phyloP scores from a whole-genome alignment of 2,113 vertebrate genomes.

The Struthio camelus region DNA sequence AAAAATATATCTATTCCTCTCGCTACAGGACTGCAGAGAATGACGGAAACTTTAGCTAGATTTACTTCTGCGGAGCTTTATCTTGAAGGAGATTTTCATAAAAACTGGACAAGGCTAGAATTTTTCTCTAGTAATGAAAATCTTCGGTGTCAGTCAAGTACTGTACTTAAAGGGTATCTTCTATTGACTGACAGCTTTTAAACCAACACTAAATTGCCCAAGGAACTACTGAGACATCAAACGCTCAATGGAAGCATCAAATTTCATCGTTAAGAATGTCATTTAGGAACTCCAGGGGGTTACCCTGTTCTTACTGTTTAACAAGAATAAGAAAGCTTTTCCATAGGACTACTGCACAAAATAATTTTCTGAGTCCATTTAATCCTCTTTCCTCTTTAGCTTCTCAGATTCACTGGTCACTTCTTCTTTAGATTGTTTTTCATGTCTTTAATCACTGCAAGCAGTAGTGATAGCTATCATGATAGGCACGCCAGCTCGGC shows the following conservation, averaged over 20 bases:
- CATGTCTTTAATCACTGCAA: conserved; percentile 13
- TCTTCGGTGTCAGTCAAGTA: not conserved
- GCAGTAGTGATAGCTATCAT: not conserved
- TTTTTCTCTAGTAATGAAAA: conserved; percentile 23
- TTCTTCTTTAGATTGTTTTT: conserved; percentile 37
- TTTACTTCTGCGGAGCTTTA: not conserved
- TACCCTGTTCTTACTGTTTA: conserved; percentile 39
- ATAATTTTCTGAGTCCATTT: conserved; percentile 17
- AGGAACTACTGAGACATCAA: conserved; percentile 45
- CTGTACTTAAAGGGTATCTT: conserved; percentile 8
- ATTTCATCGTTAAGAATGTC: not conserved
- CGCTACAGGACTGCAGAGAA: not conserved
- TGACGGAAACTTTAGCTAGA: not conserved
- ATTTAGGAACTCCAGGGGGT: conserved; percentile 10
- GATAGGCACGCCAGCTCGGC: not conserved
- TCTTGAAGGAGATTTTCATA: not conserved
- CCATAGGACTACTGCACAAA: not conserved
- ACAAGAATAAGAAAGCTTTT: conserved; percentile 46
- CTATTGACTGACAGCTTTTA: conserved; percentile 52
- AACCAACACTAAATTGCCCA: conserved; percentile 40
- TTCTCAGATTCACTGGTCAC: not conserved
- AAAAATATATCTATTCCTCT: not conserved
- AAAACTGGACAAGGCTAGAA: not conserved
- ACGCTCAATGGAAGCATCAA: conserved; percentile 23
- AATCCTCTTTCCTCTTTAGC: conserved; percentile 19